These are phyloP conservation scores for Lagorchestes hirsutus DNA, from an alignment of 2,797 vertebrate species.

Conservation along the genomic window DNA sequence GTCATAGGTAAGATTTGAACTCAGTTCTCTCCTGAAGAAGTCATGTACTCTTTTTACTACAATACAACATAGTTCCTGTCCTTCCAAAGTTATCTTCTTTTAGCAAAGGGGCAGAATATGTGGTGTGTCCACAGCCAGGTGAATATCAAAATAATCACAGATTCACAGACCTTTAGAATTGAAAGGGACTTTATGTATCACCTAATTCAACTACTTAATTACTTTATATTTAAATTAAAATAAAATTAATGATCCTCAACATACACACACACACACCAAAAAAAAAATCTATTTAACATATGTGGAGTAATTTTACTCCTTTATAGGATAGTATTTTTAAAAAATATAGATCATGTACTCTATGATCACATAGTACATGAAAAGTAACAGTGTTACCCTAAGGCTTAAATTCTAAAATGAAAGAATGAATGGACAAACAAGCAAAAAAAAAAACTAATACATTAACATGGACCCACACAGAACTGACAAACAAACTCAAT, in stretches of 20 bases:
- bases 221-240: background rate
- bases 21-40: background rate
- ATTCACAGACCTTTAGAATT: background rate
- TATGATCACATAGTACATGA: background rate
- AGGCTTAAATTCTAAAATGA: background rate
- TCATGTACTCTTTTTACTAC: background rate
- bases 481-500: background rate
- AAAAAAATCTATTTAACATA: background rate
- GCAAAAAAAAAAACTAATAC: background rate
- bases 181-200: background rate
- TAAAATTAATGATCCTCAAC: background rate
- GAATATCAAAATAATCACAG: background rate
- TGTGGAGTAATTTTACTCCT: background rate
- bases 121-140: background rate
- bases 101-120: background rate
- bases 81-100: background rate
- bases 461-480: background rate
- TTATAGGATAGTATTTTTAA: background rate
- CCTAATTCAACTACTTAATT: background rate
- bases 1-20: background rate
- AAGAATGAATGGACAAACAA: background rate
- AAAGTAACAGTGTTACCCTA: background rate
- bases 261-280: background rate
- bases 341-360: background rate
- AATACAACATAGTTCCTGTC: background rate